Evolutionary conservation across 1,140 invertebrate genomes (phyloP).

Genomic region (Drosophila erecta): DNA sequence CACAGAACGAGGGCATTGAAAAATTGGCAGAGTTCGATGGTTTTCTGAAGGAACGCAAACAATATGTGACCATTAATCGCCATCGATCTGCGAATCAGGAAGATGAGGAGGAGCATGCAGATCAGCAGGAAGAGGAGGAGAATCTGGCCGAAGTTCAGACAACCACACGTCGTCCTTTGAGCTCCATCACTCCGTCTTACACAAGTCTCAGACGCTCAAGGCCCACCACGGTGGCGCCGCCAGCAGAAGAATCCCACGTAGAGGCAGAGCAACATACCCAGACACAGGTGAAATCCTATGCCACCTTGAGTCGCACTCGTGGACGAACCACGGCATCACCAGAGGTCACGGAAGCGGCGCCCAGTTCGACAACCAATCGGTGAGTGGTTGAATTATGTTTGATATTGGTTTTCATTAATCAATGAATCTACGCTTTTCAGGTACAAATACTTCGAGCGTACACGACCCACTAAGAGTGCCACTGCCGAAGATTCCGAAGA

Average conservation of each 20-base stretch:
- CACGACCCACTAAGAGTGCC: slow-evolving; percentile 62
- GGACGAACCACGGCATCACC: slow-evolving; percentile 39
- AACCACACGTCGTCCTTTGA: slow-evolving; percentile 45
- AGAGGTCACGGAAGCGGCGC: slow-evolving; percentile 27
- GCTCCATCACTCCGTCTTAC: slow-evolving; percentile 86
- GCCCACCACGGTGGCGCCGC: slow-evolving; percentile 85
- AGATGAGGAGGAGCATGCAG: slow-evolving; percentile 43
- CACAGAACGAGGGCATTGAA: slow-evolving; percentile 90
- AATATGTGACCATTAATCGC: slow-evolving; percentile 86
- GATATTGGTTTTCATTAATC: neutral
- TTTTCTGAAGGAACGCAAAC: slow-evolving; percentile 83
- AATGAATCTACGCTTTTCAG: slow-evolving; percentile 30
- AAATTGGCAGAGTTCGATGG: slow-evolving; percentile 86
- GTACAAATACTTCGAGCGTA: slow-evolving; percentile 74
- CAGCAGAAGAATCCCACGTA: slow-evolving; percentile 63
- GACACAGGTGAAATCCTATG: slow-evolving; percentile 53
- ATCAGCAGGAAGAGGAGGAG: slow-evolving; percentile 78
- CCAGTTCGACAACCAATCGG: slow-evolving; percentile 62
- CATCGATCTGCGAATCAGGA: slow-evolving; percentile 65
- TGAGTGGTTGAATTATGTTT: slow-evolving; percentile 2
- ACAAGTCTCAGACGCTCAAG: slow-evolving; percentile 88
- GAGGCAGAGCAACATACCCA: slow-evolving; percentile 67
- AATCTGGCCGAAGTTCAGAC: slow-evolving; percentile 50
- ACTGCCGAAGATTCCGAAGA: slow-evolving; percentile 15
- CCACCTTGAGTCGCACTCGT: slow-evolving; percentile 60